These are phyloP conservation scores for Aphelenchoides avenae DNA, from an alignment of 1,140 invertebrate genomes.

Conservation along the genomic window DNA sequence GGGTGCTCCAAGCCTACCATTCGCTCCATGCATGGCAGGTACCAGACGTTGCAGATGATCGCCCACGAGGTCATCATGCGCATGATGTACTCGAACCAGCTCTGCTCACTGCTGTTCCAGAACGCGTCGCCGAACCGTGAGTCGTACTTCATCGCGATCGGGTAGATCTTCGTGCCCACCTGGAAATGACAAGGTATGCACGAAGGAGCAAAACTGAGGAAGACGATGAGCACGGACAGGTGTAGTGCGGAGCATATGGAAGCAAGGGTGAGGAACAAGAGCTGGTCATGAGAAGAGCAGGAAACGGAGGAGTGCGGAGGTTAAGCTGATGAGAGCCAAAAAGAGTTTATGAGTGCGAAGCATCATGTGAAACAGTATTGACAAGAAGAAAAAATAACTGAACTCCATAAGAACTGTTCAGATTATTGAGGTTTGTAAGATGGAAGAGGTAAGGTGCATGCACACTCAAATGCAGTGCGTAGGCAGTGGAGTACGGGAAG, in stretches of 20 bases:
- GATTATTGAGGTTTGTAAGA: not conserved
- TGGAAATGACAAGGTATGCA: constrained; percentile 26
- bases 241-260: no score
- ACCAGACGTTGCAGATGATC: constrained; percentile 98
- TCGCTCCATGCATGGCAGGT: constrained; percentile 80
- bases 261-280: no score
- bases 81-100: constrained; percentile 88
- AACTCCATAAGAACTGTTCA: constrained; percentile 1
- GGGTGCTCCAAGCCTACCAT: constrained; percentile 9
- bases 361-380: constrained; percentile 5
- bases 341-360: constrained; percentile 16
- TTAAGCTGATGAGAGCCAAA: not conserved
- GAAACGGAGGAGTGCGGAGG: no score
- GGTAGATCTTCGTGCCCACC: constrained; percentile 56
- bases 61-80: constrained; percentile 99
- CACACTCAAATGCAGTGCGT: constrained; percentile 12
- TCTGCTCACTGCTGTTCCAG: constrained; percentile 90
- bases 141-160: constrained; percentile 75
- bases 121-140: constrained; percentile 94
- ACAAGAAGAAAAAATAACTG: constrained; percentile 27
- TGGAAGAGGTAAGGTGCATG: constrained; percentile 12
- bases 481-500: not conserved
- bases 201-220: constrained; percentile 5
- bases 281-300: no score
- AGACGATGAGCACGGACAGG: constrained; percentile 12